Evolutionary conservation across 2,113 vertebrate genomes (phyloP), one percentile per base, ranked within the genome.

Genomic region (Saimiri boliviensis): DNA sequence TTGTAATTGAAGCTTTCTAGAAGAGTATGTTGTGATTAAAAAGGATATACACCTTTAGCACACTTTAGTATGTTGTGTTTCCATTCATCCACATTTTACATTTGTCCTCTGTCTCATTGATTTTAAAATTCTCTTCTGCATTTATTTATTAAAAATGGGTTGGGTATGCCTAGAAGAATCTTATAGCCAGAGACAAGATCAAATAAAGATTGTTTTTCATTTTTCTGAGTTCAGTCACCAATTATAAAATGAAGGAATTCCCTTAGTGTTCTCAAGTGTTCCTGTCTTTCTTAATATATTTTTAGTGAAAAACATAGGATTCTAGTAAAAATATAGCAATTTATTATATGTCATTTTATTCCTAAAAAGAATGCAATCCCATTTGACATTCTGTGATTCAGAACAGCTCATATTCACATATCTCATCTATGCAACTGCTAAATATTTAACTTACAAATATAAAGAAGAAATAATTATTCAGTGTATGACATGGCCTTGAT

Each of bases 1-100:
- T 77, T 76, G 91, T 17, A 89, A 25, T 49, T 83, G 35, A 60
- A 89, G 40, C 3, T 96, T 93, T 97, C n/a, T 27, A 23, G 68
- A 90, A 97, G 77, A 74, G 9, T n/a, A 23, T 45, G 0, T 40
- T 47, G 16, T 89, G 5, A 71, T 90, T 82, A 66, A 47, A 91
- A 76, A 80, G 10, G 0, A 6, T 17, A 42, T 5, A 77, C 12
- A 13, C 17, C 2, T 58, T 73, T 27, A 71, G 42, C 1, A 89
- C 58, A 63, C 17, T 86, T 71, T 25, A 84, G 16, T 2, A 87
- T 87, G 25, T 20, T 42, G 11, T 45, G 4, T n/a, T 94, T 90
- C 16, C 11, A 52, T 37, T 87, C 9, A 30, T 80, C 85, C 30
- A 94, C 45, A 79, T 66, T 71, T 76, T 81, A 73, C 58, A 73